These are phyloP conservation scores for Drosophila neocordata DNA, from an alignment of 1,140 invertebrate species.

Conservation along the genomic window DNA sequence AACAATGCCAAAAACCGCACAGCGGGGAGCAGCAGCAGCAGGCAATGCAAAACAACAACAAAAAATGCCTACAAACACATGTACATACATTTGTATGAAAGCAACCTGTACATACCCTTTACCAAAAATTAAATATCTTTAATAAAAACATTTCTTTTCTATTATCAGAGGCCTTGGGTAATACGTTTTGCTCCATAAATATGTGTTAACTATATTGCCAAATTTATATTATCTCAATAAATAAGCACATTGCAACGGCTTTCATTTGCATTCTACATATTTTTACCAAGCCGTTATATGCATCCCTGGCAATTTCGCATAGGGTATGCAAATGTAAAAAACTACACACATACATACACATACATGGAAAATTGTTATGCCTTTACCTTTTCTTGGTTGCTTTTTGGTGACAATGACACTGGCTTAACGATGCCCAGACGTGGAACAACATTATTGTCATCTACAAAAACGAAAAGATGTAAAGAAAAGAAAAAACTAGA, in stretches of 20 bases:
- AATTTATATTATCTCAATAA: too few relatives aligned
- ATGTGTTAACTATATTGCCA: too few relatives aligned
- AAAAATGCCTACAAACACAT: slow-evolving; percentile 37
- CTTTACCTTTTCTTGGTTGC: background rate
- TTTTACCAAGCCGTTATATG: background rate
- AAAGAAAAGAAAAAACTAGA: background rate
- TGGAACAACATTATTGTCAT: slow-evolving; percentile 68
- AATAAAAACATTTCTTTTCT: too few relatives aligned
- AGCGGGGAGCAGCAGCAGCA: slow-evolving; percentile 52
- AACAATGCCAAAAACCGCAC: slow-evolving; percentile 50
- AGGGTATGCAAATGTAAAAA: slow-evolving; percentile 3
- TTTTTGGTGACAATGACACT: slow-evolving; percentile 63
- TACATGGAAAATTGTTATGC: slow-evolving; percentile 20
- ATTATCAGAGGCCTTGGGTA: too few relatives aligned
- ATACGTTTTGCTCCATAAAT: too few relatives aligned
- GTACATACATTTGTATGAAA: slow-evolving; percentile 46
- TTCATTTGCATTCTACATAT: background rate
- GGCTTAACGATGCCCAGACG: slow-evolving; percentile 66
- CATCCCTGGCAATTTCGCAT: background rate
- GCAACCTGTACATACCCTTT: slow-evolving; percentile 4
- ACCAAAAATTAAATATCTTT: too few relatives aligned
- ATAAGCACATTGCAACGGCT: background rate
- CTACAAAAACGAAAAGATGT: slow-evolving; percentile 33
- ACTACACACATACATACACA: too few relatives aligned
- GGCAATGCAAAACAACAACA: slow-evolving; percentile 29